Conservation (phyloP, 1,140 invertebrate genomes). For the Papilio xuthus region DNA sequence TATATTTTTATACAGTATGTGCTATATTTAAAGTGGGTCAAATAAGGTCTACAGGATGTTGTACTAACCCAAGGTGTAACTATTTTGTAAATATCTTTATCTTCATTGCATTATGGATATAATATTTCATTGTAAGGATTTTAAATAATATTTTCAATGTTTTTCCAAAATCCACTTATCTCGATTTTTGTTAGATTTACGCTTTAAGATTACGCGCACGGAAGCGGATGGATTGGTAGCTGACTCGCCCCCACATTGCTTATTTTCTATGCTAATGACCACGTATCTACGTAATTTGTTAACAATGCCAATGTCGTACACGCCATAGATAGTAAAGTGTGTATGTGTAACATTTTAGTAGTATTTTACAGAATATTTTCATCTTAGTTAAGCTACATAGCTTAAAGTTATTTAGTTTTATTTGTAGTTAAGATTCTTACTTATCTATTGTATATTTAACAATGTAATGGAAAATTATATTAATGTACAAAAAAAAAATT, state of each 20-base stretch:
- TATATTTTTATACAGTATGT: too few species aligned
- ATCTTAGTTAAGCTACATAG: too few species aligned
- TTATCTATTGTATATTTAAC: too few species aligned
- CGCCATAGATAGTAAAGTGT: not conserved
- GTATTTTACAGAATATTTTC: too few species aligned
- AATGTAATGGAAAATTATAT: too few species aligned
- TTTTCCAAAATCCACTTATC: not conserved
- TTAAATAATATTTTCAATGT: not conserved
- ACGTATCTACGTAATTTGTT: slow-evolving; percentile 13
- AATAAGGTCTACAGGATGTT: too few species aligned
- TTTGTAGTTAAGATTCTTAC: too few species aligned
- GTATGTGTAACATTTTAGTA: not conserved
- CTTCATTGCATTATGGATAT: too few species aligned
- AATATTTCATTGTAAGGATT: not conserved
- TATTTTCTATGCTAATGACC: slow-evolving; percentile 12
- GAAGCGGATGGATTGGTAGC: not conserved
- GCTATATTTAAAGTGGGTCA: not conserved
- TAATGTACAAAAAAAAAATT: too few species aligned
- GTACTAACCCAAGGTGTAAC: too few species aligned
- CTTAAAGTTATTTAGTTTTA: too few species aligned
- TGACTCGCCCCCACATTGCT: not conserved
- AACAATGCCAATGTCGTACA: slow-evolving; percentile 7
- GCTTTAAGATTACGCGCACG: not conserved
- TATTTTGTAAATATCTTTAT: too few species aligned
- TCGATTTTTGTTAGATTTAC: not conserved